A percentile compares a stretch with the other conserved stretches of the same genome.
Evolutionary conservation across 2,113 vertebrate genomes (phyloP).

Genomic region (Varanus salvator): DNA sequence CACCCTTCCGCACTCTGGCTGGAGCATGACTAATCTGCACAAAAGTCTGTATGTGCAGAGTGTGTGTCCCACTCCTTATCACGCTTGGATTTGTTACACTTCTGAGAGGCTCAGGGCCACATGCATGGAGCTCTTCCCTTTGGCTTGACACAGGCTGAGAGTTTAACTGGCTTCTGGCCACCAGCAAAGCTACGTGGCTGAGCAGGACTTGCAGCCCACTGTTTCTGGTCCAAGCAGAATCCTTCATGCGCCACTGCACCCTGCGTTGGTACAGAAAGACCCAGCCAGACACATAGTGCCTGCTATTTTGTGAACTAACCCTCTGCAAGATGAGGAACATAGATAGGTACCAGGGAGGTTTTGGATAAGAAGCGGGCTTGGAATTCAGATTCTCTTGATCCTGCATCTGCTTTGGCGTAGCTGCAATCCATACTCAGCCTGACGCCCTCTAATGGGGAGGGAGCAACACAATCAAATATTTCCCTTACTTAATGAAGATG

Average conservation of each 20-base stretch:
- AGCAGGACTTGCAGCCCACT: background rate
- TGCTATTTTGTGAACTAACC: background rate
- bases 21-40: background rate
- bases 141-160: background rate
- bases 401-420: background rate
- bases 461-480: background rate
- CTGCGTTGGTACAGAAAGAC: background rate
- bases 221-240: background rate
- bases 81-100: background rate
- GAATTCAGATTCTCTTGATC: background rate
- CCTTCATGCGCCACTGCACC: background rate
- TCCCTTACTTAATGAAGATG: background rate
- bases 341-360: background rate
- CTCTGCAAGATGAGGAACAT: background rate
- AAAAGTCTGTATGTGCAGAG: background rate
- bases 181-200: too few relatives aligned
- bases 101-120: background rate
- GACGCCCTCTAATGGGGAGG: background rate
- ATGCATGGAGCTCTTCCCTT: background rate
- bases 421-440: background rate
- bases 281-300: background rate
- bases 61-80: background rate
- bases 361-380: background rate
- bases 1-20: background rate
- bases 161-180: too few relatives aligned